These are phyloP conservation scores for Drosophila maculinotata DNA, from an alignment of 2,888 invertebrate genomes.

Conservation along the genomic window DNA sequence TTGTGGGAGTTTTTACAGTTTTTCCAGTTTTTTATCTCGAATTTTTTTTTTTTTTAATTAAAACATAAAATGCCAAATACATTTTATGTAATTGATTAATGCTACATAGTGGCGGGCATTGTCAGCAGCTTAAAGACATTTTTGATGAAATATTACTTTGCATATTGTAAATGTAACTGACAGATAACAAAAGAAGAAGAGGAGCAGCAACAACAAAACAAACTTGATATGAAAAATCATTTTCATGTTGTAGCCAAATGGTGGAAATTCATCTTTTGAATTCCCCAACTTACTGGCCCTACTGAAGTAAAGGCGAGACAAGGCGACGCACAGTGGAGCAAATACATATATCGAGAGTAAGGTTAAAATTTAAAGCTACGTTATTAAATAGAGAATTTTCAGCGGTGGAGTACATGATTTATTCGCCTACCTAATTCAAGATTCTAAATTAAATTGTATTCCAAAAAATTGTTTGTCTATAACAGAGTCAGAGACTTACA, in stretches of 20 bases:
- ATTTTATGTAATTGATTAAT: constrained; percentile 45
- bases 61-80: constrained; percentile 9
- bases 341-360: background rate
- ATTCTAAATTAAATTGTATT: too few relatives aligned
- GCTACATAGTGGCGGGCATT: constrained; percentile 25
- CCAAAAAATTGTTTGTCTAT: too few relatives aligned
- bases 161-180: constrained; percentile 27
- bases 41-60: constrained; percentile 9
- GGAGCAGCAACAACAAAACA: constrained; percentile 13
- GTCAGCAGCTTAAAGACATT: constrained; percentile 30
- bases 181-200: constrained; percentile 22
- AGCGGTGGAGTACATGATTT: too few relatives aligned
- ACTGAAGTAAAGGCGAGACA: background rate
- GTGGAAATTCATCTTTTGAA: constrained; percentile 68
- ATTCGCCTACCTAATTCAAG: too few relatives aligned
- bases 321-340: constrained; percentile 16
- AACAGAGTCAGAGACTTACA: too few relatives aligned
- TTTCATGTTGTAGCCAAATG: constrained; percentile 52
- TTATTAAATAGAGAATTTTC: too few relatives aligned
- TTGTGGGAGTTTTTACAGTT: background rate
- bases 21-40: background rate
- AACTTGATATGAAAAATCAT: constrained; percentile 56
- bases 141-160: constrained; percentile 46
- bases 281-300: constrained; percentile 31
- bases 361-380: too few relatives aligned